Percentiles rank a stretch among this genome's conserved stretches.
Conservation (phyloP, 2,888 invertebrate genomes). For the Spicauda simplicius region DNA sequence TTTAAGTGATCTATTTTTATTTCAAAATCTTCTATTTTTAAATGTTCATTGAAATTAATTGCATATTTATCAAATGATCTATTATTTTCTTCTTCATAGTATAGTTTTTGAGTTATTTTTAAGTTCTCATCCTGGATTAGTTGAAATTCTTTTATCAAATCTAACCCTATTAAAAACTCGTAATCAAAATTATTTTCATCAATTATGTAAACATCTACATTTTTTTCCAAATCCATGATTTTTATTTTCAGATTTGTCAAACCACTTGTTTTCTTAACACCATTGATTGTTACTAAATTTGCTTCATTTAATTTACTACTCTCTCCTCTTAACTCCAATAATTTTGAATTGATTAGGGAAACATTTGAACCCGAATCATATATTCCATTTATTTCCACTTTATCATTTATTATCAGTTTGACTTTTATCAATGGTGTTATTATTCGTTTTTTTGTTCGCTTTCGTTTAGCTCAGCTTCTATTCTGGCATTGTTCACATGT, state of each 20-base stretch:
- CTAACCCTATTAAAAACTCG: conserved; percentile 40
- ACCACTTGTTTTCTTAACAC: conserved; percentile 32
- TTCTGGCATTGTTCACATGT: too few species aligned
- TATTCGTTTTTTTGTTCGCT: conserved; percentile 1
- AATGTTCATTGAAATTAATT: too few species aligned
- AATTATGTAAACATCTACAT: conserved; percentile 40
- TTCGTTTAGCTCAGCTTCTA: too few species aligned
- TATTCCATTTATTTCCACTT: conserved; percentile 23
- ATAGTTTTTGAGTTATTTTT: conserved; percentile 40
- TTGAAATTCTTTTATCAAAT: conserved; percentile 40
- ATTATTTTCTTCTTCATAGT: too few species aligned
- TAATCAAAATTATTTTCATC: conserved; percentile 41
- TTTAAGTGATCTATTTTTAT: too few species aligned
- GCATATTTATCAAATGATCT: too few species aligned
- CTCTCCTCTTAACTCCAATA: conserved; percentile 36
- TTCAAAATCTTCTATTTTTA: too few species aligned
- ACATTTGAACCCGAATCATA: too few species aligned
- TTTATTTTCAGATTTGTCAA: conserved; percentile 37
- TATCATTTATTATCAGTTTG: conserved; percentile 41
- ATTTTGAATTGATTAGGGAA: conserved; percentile 46
- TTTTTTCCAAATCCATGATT: conserved; percentile 42
- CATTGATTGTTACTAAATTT: conserved; percentile 37
- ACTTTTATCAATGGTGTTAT: conserved; percentile 42
- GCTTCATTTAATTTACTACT: conserved; percentile 9
- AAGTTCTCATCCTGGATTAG: conserved; percentile 40